Conservation (phyloP, 1,140 invertebrate species). For the Nasonia giraulti region DNA sequence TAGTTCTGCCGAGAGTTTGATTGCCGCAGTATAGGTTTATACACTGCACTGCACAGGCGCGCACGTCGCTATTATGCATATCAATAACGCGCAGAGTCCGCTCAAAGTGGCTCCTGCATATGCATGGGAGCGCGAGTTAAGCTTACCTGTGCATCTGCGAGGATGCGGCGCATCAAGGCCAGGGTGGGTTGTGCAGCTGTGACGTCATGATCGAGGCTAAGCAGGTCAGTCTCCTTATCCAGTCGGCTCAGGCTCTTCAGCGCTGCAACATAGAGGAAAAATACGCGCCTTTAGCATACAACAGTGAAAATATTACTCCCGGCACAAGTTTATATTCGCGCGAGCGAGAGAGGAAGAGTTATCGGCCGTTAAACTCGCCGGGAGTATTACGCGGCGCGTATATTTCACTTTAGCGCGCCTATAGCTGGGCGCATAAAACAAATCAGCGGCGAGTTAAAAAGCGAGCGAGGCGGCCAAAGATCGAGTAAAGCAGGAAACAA, state of each 20-base stretch:
- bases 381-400: no score
- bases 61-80: not conserved
- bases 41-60: no score
- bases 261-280: constrained; percentile 61
- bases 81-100: not conserved
- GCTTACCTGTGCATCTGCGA: constrained; percentile 73
- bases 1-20: not conserved
- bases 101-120: no score
- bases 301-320: no score
- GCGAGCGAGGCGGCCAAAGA: no score
- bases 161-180: constrained; percentile 74
- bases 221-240: constrained; percentile 70
- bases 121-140: not conserved
- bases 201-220: constrained; percentile 70
- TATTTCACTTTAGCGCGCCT: no score
- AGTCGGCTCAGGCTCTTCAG: constrained; percentile 68
- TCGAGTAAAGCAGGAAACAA: not conserved
- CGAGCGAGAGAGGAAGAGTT: no score
- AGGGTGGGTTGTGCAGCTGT: constrained; percentile 72
- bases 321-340: no score
- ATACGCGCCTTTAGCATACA: no score
- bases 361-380: no score
- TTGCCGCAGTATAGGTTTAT: not conserved
- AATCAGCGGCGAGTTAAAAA: no score
- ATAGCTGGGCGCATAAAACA: no score